Evolutionary conservation across 2,113 vertebrate species (phyloP).

Genomic region (Clarias macrocephalus): DNA sequence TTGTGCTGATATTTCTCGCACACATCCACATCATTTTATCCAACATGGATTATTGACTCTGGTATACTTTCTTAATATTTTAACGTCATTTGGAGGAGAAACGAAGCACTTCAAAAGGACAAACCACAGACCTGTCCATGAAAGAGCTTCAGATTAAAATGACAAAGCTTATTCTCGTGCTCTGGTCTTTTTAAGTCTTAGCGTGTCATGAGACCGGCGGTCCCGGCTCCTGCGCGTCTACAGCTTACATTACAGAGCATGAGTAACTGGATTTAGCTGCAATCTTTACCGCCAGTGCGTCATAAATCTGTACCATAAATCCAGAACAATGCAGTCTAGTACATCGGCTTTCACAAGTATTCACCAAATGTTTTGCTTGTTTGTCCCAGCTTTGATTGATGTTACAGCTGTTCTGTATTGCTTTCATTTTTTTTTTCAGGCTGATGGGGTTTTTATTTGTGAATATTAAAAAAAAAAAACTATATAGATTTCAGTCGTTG

Average conservation of each 20-base stretch:
- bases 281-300: not conserved
- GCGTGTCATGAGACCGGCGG: conserved; percentile 25
- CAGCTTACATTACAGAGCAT: conserved; percentile 9
- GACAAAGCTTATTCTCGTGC: not conserved
- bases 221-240: conserved; percentile 2
- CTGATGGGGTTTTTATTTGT: not conserved
- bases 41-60: not conserved
- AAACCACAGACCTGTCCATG: not conserved
- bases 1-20: not conserved
- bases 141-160: not conserved
- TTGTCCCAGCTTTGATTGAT: not conserved
- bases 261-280: conserved; percentile 32
- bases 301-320: not conserved
- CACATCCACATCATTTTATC: not conserved
- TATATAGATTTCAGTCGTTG: not conserved
- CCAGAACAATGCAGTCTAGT: not conserved
- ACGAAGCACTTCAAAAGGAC: not conserved
- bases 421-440: not conserved
- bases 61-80: not conserved
- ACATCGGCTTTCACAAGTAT: not conserved
- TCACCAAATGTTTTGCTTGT: too few relatives aligned
- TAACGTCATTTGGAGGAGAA: not conserved
- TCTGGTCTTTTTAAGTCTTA: conserved; percentile 8
- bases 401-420: not conserved
- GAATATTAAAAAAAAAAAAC: not conserved